A percentile compares a stretch with the other conserved stretches of the same genome.
Evolutionary conservation across 1,140 invertebrate species (phyloP).

Genomic region (Caenorhabditis brenneri): DNA sequence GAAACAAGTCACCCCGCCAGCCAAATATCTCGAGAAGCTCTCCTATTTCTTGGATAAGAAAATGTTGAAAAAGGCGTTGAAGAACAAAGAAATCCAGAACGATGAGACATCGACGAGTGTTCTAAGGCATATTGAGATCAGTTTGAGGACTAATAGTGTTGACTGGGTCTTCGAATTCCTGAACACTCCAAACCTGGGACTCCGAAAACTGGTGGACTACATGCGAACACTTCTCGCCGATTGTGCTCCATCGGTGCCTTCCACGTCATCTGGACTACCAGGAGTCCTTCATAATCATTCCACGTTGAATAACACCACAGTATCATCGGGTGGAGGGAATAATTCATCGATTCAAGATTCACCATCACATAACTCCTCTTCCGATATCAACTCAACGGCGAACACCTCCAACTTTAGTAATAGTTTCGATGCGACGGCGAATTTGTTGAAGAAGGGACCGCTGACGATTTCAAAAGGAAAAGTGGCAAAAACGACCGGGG

Average conservation of each 20-base stretch:
- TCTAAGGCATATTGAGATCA: conserved; percentile 95
- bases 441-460: conserved; percentile 28
- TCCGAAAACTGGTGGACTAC: conserved; percentile 96
- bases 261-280: conserved; percentile 24
- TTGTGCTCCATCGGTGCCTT: conserved; percentile 34
- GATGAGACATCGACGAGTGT: conserved; percentile 98
- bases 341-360: not conserved
- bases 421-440: not conserved
- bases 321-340: not conserved
- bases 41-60: conserved; percentile 65
- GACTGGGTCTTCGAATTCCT: conserved; percentile 98
- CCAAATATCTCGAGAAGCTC: conserved; percentile 70
- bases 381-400: not conserved
- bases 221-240: conserved; percentile 64
- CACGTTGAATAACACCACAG: not conserved
- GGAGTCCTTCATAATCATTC: not conserved
- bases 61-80: conserved; percentile 68
- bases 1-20: conserved; percentile 50
- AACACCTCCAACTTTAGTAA: not conserved
- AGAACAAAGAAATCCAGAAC: conserved; percentile 94
- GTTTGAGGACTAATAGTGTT: conserved; percentile 95
- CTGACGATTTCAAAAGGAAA: conserved; percentile 39
- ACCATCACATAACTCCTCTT: not conserved
- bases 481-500: conserved; percentile 76
- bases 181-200: conserved; percentile 89